Percentiles rank a stretch among this genome's conserved stretches.
These are phyloP conservation scores for Chromoteleia sp. DNA, from an alignment of 2,888 invertebrate species.

Conservation along the genomic window DNA sequence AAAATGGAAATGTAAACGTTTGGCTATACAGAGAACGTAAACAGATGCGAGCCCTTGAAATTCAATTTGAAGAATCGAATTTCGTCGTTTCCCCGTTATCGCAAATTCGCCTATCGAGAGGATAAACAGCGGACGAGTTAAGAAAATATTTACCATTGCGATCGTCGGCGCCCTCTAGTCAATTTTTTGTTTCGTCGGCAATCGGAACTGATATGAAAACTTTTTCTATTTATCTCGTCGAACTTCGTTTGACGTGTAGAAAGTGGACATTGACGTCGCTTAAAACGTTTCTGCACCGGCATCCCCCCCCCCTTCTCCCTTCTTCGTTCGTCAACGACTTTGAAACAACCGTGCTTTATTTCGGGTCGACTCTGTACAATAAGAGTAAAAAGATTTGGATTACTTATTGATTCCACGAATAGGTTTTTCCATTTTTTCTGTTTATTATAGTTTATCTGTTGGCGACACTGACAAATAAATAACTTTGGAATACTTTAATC, in stretches of 20 bases:
- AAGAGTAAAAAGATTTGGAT: too few relatives aligned
- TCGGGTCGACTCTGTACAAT: too few relatives aligned
- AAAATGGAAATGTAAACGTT: not conserved
- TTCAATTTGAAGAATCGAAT: conserved; percentile 27
- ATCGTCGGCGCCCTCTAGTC: conserved; percentile 23
- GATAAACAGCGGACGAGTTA: conserved; percentile 31
- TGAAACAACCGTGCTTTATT: too few relatives aligned
- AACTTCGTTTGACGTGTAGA: not conserved
- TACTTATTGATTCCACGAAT: too few relatives aligned
- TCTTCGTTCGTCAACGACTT: too few relatives aligned
- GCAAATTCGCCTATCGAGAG: conserved; percentile 17
- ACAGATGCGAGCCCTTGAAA: conserved; percentile 3
- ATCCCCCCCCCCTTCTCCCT: too few relatives aligned
- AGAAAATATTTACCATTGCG: conserved; percentile 31
- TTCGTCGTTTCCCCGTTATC: conserved; percentile 10
- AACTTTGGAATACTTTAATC: too few relatives aligned
- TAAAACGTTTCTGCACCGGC: too few relatives aligned
- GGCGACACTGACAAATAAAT: too few relatives aligned
- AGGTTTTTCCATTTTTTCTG: too few relatives aligned
- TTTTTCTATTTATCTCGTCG: conserved; percentile 27
- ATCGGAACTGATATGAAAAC: conserved; percentile 29
- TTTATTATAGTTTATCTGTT: too few relatives aligned
- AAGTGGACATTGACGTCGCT: too few relatives aligned
- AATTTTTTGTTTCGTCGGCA: conserved; percentile 21
- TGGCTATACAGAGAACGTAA: conserved; percentile 11